Evolutionary conservation across 2,797 vertebrate genomes (phyloP).

Genomic region (Hozukius guyotensis): DNA sequence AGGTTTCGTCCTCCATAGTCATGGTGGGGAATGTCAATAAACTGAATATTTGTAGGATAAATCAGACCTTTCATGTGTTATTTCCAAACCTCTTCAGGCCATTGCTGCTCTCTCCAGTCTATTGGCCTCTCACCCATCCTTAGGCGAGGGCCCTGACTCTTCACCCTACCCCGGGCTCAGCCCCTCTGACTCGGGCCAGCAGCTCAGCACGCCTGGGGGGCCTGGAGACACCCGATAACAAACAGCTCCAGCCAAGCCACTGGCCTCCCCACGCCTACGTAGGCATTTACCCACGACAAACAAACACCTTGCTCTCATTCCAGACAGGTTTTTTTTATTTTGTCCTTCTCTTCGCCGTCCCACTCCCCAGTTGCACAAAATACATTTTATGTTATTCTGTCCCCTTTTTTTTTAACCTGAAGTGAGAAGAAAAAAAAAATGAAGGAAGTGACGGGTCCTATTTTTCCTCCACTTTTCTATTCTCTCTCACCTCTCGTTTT

Average conservation of each 20-base stretch:
- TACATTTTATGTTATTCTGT: conserved; percentile 49
- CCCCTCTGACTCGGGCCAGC: conserved; percentile 69
- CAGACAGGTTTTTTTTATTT: conserved; percentile 31
- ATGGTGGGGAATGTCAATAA: conserved; percentile 22
- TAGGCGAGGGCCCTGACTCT: conserved; percentile 41
- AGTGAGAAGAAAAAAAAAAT: conserved; percentile 56
- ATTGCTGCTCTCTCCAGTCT: conserved; percentile 46
- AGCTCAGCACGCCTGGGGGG: conserved; percentile 59
- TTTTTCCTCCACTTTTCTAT: conserved; percentile 70
- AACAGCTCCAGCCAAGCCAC: conserved; percentile 67
- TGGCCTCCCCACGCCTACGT: conserved; percentile 57
- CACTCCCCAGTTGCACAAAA: conserved; percentile 56
- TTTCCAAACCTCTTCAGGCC: conserved; percentile 26
- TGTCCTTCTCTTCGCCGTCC: conserved; percentile 9
- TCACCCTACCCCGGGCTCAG: conserved; percentile 51
- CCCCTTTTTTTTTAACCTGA: conserved; percentile 40
- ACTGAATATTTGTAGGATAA: conserved; percentile 12
- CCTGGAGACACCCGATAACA: conserved; percentile 83
- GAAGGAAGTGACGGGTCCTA: conserved; percentile 66
- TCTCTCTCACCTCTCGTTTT: conserved; percentile 66
- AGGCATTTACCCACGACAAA: conserved; percentile 68
- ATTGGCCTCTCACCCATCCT: conserved; percentile 60
- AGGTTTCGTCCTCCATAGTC: too few relatives aligned
- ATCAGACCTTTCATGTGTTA: conserved; percentile 41
- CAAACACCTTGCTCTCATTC: conserved; percentile 68